Evolutionary conservation across 2,797 vertebrate species (phyloP), one percentile per base, ranked within the genome.

Genomic region (Ammospiza maritima): DNA sequence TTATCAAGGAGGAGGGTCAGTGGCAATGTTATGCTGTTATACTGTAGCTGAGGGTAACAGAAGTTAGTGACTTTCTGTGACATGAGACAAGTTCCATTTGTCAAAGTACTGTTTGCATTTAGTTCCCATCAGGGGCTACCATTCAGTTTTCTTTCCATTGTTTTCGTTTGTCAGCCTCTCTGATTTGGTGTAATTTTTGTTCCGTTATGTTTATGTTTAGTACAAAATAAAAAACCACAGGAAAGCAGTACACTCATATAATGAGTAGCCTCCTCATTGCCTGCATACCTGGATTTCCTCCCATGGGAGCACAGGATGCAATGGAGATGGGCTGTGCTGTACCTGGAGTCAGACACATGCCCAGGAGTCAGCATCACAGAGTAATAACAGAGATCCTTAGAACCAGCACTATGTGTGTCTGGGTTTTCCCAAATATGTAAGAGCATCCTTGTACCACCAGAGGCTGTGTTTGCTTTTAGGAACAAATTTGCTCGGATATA

Each of bases 51-150:
- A 90, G 40, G 27, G 27, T 83, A 42, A 47, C 32, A 79, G 60
- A 77, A 84, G 26, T 54, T 70, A 40, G 73, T 47, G 42, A 8
- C 23, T 84, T n/a, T 42, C 29, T 45, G 11, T 60, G 69, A 38
- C 5, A 18, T 9, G 13, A 92, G n/a, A 30, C 25, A 78, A 61
- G 29, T 60, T 80, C 60, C 22, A 36, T 72, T 88, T 92, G 62
- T 73, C 82, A 32, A 62, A 42, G n/a, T 66, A 75, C 51, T 66
- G 26, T 69, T 85, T 83, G 20, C 42, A 57, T 85, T 89, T 95
- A 77, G 50, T 30, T 90, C 77, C 70, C 51, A 42, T 38, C 38
- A 67, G 34, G 57, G 32, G 14, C 9, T 91, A 13, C n/a, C 64
- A 21, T 81, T 94, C 34, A 38, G 20, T 58, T 73, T 93, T 73